Base-by-base conservation (phyloP, 2,113 vertebrate genomes). In the Crotalus tigris region DNA sequence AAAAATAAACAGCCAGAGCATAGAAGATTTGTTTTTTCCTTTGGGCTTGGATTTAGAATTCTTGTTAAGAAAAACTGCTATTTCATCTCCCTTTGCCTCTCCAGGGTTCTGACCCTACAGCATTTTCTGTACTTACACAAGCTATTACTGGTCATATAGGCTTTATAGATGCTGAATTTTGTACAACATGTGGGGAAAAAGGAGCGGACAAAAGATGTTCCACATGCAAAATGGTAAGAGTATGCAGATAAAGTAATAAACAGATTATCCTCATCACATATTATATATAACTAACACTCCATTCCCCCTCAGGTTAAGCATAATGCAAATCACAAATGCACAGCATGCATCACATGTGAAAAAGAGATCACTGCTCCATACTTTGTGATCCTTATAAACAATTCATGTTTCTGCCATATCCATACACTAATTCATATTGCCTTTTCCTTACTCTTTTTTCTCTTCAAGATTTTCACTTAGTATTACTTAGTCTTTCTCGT, bases 61-160 rank as follows among this genome's bases (percentile, higher is more conserved):
- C n/a, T 75, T 75, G 33, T 81, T 81, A 81, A 81, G 75, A 21
- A 81, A 81, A 39, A 44, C 17, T 81, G 17, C 33, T 39, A 9
- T 44, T 81, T n/a, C 6, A 26, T 53, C 33, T 26, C 39, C 58
- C 44, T 44, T 33, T 91, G 11, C 1, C 33, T 90, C 92, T 91
- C 17, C 39, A 99, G 99, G 99, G 99, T 10, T 98, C 98, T 85
- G 99, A 99, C 95, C 99, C 99, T 69, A 99, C 99, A 7, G 99
- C 99, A 24, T 98, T 99, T 95, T 99, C 99, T 3, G 99, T 99
- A 69, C 98, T 99, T 93, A 99, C 99, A 24, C 99, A 99, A 97
- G 99, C 99, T 24, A 99, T 99, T 96, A 99, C 99, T 2, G 99
- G 99, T 57, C 99, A 99, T 96, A 98, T 99, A 87, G 99, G 99